Percentiles rank a stretch among this genome's conserved stretches.
Evolutionary conservation across 2,113 vertebrate species (phyloP).

Genomic region (Mugil cephalus): DNA sequence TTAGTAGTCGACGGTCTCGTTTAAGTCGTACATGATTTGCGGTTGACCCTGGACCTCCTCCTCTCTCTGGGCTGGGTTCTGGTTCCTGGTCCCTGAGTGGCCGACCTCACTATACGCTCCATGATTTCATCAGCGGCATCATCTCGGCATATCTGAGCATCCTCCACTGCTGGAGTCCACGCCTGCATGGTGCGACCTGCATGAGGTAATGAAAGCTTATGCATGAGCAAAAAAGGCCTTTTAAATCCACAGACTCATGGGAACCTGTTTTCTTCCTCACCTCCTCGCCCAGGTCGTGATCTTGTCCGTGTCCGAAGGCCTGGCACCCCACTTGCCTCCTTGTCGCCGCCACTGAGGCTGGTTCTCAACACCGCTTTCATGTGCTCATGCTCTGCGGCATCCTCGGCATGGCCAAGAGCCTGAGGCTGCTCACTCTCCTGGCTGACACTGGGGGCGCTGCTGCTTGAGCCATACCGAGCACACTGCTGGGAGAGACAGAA

Average conservation of each 20-base stretch:
- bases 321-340: slow-evolving; percentile 68
- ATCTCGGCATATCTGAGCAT: slow-evolving; percentile 85
- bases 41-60: slow-evolving; percentile 94
- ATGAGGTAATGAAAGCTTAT: not conserved
- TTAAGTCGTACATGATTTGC: slow-evolving; percentile 90
- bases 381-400: slow-evolving; percentile 90
- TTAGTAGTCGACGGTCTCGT: not conserved
- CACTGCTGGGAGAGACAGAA: slow-evolving; percentile 23
- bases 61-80: slow-evolving; percentile 92
- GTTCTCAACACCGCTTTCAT: slow-evolving; percentile 95
- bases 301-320: slow-evolving; percentile 89
- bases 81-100: slow-evolving; percentile 93
- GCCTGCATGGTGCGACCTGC: slow-evolving; percentile 84
- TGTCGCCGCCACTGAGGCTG: slow-evolving; percentile 79
- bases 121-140: slow-evolving; percentile 96
- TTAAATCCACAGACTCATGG: not conserved
- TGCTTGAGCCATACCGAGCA: slow-evolving; percentile 49
- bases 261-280: slow-evolving; percentile 40
- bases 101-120: slow-evolving; percentile 97
- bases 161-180: slow-evolving; percentile 83
- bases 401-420: slow-evolving; percentile 89
- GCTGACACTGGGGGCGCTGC: slow-evolving; percentile 73
- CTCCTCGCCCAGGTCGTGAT: slow-evolving; percentile 88
- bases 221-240: not conserved
- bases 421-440: slow-evolving; percentile 83